Base-by-base conservation (phyloP, 1,140 invertebrate species). In the Drosophila paulistorum region DNA sequence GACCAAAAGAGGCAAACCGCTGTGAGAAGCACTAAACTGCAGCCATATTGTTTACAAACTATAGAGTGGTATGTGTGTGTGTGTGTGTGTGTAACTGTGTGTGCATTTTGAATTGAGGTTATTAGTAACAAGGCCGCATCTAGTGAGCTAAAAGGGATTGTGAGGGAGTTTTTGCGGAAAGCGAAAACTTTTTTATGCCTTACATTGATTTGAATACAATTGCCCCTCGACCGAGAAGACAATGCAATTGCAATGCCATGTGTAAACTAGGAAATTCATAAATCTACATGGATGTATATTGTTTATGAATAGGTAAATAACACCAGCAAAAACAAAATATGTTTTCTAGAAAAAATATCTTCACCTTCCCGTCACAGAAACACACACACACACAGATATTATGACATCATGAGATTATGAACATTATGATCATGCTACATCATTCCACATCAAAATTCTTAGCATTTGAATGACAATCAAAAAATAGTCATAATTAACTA, bases 71-170 rank as follows among this genome's bases (percentile, higher is more conserved):
- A n/a, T 30, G 5, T 30, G 5, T 30, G 5, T 73, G 20, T 69
- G 33, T 66, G 45, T 54, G 55, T 58, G 60, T 51, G 42, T 64
- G 10, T 60, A n/a, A 68, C n/a, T 61, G 48, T 62, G 74, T 57
- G 60, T 68, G 67, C 57, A 75, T 41, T 77, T 77, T 69, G 63
- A 77, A 87, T 87, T 87, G 84, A 87, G 83, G 83, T 87, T 87
- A 87, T 87, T 87, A 87, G 83, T 89, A 89, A 89, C 83, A 87
- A 87, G 83, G 83, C 84, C 83, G 78, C 63, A 71, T 69, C 75
- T 55, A 69, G 37, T 4, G 42, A 20, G 20, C 3, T 30, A 51
- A 30, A 30, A 37, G 51, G 42, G 48, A 48, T 42, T 10, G 30
- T 30, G 42, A 39, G 51, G 33, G 45, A 26, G 26, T 72, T 9